A percentile compares a stretch with the other conserved stretches of the same genome.
Conservation (phyloP, 2,888 invertebrate genomes). For the Strigamia crassipes region DNA sequence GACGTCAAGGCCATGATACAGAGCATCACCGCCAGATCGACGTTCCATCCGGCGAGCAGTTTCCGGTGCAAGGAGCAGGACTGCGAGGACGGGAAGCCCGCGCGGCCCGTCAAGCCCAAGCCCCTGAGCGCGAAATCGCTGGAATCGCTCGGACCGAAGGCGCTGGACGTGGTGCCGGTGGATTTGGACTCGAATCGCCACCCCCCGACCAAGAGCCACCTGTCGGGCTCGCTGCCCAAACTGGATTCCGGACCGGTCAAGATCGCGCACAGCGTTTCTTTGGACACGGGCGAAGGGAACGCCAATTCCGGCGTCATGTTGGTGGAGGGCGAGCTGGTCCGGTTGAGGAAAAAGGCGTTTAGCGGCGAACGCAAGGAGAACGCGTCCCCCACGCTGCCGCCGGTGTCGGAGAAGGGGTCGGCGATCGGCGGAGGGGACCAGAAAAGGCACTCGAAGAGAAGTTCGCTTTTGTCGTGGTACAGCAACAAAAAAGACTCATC, state of each 20-base stretch:
- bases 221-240: constrained; percentile 44
- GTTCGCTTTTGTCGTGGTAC: constrained; percentile 39
- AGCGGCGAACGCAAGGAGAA: background rate
- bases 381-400: background rate
- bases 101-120: background rate
- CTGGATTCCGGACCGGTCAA: background rate
- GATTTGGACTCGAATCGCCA: background rate
- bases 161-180: constrained; percentile 27
- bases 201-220: background rate
- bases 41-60: background rate
- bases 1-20: constrained; percentile 47
- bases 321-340: constrained; percentile 43
- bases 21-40: constrained; percentile 43
- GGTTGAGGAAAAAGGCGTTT: constrained; percentile 41
- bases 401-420: background rate
- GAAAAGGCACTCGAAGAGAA: constrained; percentile 6
- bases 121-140: constrained; percentile 19
- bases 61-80: constrained; percentile 8
- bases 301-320: constrained; percentile 27
- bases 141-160: constrained; percentile 43
- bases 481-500: constrained; percentile 17
- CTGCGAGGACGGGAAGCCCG: background rate
- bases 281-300: constrained; percentile 7
- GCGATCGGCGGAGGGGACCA: background rate
- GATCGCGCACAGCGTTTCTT: background rate